Base-by-base conservation (phyloP, 2,888 invertebrate species). In the Carcina quercana region DNA sequence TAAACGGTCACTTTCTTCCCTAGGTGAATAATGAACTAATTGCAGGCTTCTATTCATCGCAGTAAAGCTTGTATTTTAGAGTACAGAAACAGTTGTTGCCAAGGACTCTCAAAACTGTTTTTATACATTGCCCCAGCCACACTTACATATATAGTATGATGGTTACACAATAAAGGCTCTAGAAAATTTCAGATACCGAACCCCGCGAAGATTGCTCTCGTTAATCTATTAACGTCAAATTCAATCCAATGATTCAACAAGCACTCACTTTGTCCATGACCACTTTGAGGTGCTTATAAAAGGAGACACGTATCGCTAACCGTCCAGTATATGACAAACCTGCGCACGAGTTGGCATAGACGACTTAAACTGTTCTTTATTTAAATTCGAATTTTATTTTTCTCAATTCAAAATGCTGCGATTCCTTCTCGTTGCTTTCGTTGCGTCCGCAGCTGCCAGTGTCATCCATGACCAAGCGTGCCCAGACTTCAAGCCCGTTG, bases 231-330 rank as follows among this genome's bases (percentile, higher is more conserved):
- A 59, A 61, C 17, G 12, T 50, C 50, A 41, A 53, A 65, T 69
- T 62, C 62, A 47, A 41, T 40, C 37, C 37, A n/a, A n/a, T n/a
- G n/a, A n/a, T n/a, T n/a, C n/a, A n/a, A n/a, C n/a, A n/a, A n/a
- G n/a, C n/a, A n/a, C n/a, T n/a, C n/a, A n/a, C n/a, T n/a, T n/a
- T 36, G 65, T 38, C 64, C 74, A 45, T 72, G 74, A 74, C 71
- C 72, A 67, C 67, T 53, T 51, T 13, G 29, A 25, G 45, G 14
- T 27, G 34, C 35, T 51, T 74, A 74, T 78, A 76, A 53, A 78
- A 69, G 55, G 54, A 38, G 47, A 45, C 17, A 13, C 11, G 38
- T 36, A 37, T 25, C 45, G 37, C 35, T 34, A 12, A 34, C 10
- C 40, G 29, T 42, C 45, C 56, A 70, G 67, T 72, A 40, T 48